Evolutionary conservation across 2,113 vertebrate genomes (phyloP).

Genomic region (Eublepharis macularius): DNA sequence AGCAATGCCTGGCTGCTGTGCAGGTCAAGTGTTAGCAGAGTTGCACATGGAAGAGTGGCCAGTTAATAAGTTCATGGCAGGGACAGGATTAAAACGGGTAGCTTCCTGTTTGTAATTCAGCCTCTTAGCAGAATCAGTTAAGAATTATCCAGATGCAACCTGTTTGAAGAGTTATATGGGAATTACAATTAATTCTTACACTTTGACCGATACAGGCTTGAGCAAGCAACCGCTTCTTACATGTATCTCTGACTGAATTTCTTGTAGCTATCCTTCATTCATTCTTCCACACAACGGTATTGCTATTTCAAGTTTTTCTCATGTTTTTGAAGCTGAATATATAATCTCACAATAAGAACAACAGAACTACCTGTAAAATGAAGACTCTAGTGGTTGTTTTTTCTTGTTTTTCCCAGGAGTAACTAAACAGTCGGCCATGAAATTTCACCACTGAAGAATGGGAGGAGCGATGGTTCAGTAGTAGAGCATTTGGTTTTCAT

Average conservation of each 20-base stretch:
- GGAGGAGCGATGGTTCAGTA: not conserved
- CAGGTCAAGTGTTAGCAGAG: no score
- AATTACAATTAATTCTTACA: conserved; percentile 42
- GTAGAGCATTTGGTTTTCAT: no score
- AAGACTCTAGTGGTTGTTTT: not conserved
- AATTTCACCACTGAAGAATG: not conserved
- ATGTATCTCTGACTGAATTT: not conserved
- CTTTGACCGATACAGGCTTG: conserved; percentile 22
- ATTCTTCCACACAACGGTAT: not conserved
- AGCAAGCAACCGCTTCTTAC: conserved; percentile 15
- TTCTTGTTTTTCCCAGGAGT: not conserved
- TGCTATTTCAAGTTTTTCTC: not conserved
- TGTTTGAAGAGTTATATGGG: no score
- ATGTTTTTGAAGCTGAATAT: not conserved
- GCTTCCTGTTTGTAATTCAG: no score
- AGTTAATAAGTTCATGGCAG: no score
- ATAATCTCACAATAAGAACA: not conserved
- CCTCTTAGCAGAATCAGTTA: no score
- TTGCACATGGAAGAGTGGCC: no score
- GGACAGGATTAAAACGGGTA: no score
- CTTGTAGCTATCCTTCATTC: conserved; percentile 17
- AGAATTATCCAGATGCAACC: no score
- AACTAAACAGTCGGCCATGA: not conserved
- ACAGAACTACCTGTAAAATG: not conserved
- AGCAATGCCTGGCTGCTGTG: no score